Evolutionary conservation across 2,888 invertebrate species (phyloP), one percentile per base, ranked within the genome.

Genomic region (Apamea monoglypha): DNA sequence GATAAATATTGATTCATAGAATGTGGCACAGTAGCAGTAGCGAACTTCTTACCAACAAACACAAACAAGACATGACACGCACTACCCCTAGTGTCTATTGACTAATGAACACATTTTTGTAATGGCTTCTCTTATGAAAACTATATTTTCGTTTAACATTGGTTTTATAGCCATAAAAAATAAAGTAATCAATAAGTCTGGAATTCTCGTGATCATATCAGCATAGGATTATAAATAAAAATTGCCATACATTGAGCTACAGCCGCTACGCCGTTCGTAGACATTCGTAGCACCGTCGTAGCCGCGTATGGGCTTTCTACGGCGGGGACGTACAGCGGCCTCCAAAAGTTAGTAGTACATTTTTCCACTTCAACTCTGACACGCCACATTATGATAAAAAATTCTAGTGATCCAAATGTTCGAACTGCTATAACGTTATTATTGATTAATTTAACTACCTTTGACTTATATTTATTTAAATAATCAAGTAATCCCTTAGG

Each of bases 201-300:
- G 29, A 53, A 40, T 40, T 76, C n/a, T 36, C 29, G 7, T 36
- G 32, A 44, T 53, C n/a, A 69, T 53, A 79, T 44, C n/a, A 40
- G 56, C 66, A n/a, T 40, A 25, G 32, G 44, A 21, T 50, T 44
- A 32, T 69, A 56, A n/a, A 69, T 59, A 69, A 12, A 25, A 69
- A 47, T 59, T n/a, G 25, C 21, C 25, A 25, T 12, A 59, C 16
- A n/a, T 16, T 25, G 25, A 29, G 47, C 80, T 78, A 44, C 50
- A 32, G 21, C 47, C n/a, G 47, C 59, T 71, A 53, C 56, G 67
- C 21, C 47, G 50, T 44, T 69, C 85, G 82, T 82, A 82, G 85
- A 69, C 85, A 32, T 21, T 73, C 82, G 85, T 82, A 82, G 82
- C 85, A 53, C 44, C 18, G 29, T 59, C 82, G 82, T 85, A 82